phyloP scores from a whole-genome alignment of 2,113 vertebrate genomes.

The Cranoglanis bouderius region DNA sequence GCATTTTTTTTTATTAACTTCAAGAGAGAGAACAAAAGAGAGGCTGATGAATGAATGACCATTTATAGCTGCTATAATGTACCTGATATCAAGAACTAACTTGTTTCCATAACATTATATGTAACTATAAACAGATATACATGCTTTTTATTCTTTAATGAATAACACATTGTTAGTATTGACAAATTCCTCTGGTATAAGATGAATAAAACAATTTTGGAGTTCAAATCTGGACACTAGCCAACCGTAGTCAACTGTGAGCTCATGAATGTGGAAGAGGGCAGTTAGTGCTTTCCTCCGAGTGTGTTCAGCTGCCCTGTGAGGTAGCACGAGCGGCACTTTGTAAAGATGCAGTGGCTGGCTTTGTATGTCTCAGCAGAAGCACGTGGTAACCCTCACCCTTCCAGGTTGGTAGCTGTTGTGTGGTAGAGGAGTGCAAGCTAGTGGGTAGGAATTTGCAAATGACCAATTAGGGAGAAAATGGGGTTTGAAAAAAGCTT shows the following conservation, averaged over 20 bases:
- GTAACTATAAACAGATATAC: too few relatives aligned
- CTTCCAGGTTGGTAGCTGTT: neutral
- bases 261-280: neutral
- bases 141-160: neutral
- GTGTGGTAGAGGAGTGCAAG: neutral
- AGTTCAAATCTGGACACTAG: neutral
- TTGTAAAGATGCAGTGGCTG: neutral
- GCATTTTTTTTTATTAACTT: neutral
- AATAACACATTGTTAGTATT: neutral
- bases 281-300: neutral
- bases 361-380: neutral
- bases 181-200: neutral
- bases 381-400: neutral
- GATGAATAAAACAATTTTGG: neutral
- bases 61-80: too few relatives aligned
- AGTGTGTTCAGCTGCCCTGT: neutral
- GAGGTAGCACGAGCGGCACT: neutral
- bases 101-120: too few relatives aligned
- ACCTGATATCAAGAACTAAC: too few relatives aligned
- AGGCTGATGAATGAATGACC: neutral
- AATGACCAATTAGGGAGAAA: neutral
- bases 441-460: neutral
- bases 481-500: neutral
- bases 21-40: neutral
- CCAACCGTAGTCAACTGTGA: neutral